phyloP scores from a whole-genome alignment of 2,888 invertebrate genomes.

The Eristalis tenax region DNA sequence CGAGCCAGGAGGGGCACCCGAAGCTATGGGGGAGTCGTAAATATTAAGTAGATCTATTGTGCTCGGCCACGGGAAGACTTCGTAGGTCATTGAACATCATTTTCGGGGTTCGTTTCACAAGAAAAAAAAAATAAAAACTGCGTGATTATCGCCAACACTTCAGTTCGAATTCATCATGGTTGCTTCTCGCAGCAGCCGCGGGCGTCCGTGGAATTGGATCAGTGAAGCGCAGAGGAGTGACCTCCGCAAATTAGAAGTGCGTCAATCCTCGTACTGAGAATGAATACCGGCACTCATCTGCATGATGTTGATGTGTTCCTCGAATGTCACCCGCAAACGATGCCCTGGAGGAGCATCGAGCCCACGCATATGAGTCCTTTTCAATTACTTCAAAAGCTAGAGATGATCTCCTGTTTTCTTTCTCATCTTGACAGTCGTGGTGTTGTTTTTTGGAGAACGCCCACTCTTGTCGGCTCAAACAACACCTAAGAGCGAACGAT shows the following conservation, averaged over 20 bases:
- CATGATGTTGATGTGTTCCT: background rate
- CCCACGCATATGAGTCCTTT: background rate
- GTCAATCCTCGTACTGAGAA: background rate
- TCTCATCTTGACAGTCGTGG: too few species aligned
- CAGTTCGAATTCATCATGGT: background rate
- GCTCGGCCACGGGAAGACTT: conserved; percentile 28
- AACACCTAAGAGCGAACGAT: too few species aligned
- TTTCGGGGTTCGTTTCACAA: background rate
- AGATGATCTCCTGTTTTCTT: too few species aligned
- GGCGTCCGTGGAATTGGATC: background rate
- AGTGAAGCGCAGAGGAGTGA: background rate
- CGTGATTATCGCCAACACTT: background rate
- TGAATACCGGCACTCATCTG: background rate
- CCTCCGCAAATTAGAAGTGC: background rate
- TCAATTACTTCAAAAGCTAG: too few species aligned
- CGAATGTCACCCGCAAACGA: background rate
- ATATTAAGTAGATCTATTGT: conserved; percentile 59
- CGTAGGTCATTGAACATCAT: conserved; percentile 32
- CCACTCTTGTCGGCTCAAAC: too few species aligned
- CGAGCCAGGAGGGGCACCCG: background rate
- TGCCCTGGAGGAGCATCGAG: background rate
- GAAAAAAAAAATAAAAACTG: background rate
- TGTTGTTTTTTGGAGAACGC: too few species aligned
- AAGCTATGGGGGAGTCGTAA: conserved; percentile 30
- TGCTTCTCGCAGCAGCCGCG: background rate